phyloP scores from a whole-genome alignment of 2,113 vertebrate genomes.

The Apodemus sylvaticus region DNA sequence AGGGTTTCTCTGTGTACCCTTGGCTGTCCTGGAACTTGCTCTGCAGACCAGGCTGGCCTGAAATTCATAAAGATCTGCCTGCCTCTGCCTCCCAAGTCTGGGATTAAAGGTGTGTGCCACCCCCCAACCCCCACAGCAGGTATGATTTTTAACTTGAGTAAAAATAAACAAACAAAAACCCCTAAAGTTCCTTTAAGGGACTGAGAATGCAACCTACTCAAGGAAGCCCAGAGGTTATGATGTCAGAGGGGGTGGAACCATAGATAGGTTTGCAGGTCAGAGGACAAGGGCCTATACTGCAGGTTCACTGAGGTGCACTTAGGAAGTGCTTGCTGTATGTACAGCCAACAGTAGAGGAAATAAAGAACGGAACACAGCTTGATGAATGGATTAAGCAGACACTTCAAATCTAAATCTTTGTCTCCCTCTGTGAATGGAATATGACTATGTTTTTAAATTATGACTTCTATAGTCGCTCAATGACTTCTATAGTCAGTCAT shows the following conservation, averaged over 20 bases:
- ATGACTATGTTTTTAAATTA: neutral
- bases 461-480: neutral
- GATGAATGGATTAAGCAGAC: neutral
- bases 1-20: no score
- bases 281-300: neutral
- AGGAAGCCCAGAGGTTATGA: neutral
- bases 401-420: neutral
- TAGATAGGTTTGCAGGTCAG: neutral
- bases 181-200: neutral
- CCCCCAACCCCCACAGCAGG: neutral
- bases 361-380: slow-evolving; percentile 15
- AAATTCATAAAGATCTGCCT: no score
- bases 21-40: no score
- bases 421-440: neutral
- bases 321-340: neutral
- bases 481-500: neutral
- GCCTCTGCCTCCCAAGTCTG: no score
- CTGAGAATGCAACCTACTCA: neutral
- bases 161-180: neutral
- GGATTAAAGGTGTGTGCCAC: no score
- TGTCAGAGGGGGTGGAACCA: slow-evolving; percentile 1
- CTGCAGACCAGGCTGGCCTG: no score
- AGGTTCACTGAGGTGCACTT: neutral
- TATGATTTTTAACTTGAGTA: neutral
- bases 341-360: neutral